Percentiles rank a stretch among this genome's conserved stretches.
phyloP scores from a whole-genome alignment of 2,797 vertebrate genomes.

The Chelidonichthys spinosus region DNA sequence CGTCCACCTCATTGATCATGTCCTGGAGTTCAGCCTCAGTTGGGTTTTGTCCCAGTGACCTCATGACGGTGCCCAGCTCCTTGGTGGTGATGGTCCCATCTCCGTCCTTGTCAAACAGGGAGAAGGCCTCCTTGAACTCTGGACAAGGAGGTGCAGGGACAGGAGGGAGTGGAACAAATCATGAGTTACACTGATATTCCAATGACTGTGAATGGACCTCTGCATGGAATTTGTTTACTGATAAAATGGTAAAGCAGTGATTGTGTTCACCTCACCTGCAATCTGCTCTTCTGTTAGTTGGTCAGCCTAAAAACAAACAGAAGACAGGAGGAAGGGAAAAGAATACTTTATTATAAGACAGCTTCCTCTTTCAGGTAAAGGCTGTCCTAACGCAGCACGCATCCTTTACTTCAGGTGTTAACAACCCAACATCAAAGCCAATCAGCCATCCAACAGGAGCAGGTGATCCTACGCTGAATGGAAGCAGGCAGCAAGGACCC shows the following conservation, averaged over 20 bases:
- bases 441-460: background rate
- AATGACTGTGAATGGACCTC: background rate
- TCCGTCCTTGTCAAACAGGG: constrained; percentile 98
- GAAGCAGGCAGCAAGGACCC: background rate
- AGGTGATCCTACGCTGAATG: background rate
- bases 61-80: constrained; percentile 98
- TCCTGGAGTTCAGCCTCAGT: constrained; percentile 98
- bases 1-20: constrained; percentile 99
- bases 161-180: background rate
- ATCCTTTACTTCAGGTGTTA: background rate
- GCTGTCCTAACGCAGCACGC: background rate
- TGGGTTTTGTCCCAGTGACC: constrained; percentile 97
- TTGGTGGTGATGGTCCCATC: constrained; percentile 99
- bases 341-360: background rate
- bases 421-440: background rate
- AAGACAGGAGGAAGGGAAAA: background rate
- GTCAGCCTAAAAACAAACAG: constrained; percentile 67
- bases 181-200: no score
- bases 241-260: background rate
- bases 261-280: constrained; percentile 62
- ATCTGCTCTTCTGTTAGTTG: constrained; percentile 83
- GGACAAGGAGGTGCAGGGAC: background rate
- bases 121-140: constrained; percentile 99
- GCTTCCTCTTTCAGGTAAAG: background rate
- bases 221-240: background rate